A percentile compares a stretch with the other conserved stretches of the same genome.
Conservation (phyloP, 2,888 invertebrate species). For the Caenorhabditis sp. region DNA sequence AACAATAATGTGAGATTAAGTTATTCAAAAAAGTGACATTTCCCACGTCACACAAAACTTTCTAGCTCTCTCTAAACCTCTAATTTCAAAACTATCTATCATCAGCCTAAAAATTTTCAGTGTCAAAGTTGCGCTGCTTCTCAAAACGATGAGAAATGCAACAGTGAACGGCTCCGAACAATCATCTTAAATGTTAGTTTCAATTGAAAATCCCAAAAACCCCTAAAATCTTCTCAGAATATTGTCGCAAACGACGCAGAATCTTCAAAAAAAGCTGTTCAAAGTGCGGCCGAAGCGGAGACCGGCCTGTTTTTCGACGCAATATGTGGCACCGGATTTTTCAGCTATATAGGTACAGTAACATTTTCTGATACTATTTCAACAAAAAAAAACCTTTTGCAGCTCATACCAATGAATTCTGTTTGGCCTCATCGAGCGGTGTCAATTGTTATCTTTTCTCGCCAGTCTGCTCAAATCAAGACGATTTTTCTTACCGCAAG, state of each 20-base stretch:
- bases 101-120: no score
- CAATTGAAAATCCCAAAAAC: no score
- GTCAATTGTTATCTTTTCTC: slow-evolving; percentile 68
- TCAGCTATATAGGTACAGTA: slow-evolving; percentile 60
- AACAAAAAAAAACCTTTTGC: slow-evolving; percentile 6
- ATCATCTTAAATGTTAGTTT: slow-evolving; percentile 61
- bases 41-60: no score
- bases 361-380: background rate
- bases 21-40: no score
- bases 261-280: slow-evolving; percentile 64
- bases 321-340: slow-evolving; percentile 70
- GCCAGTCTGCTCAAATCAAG: slow-evolving; percentile 40
- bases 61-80: no score
- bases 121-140: background rate
- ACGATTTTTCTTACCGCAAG: background rate
- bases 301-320: slow-evolving; percentile 62
- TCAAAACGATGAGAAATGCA: slow-evolving; percentile 63
- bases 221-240: slow-evolving; percentile 36
- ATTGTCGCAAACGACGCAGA: slow-evolving; percentile 61
- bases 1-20: no score
- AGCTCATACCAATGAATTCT: slow-evolving; percentile 68
- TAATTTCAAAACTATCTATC: no score
- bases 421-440: slow-evolving; percentile 51
- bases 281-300: slow-evolving; percentile 61
- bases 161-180: slow-evolving; percentile 55